Base-by-base conservation (phyloP, 2,888 invertebrate species). In the Hirtodrosophila confusa region DNA sequence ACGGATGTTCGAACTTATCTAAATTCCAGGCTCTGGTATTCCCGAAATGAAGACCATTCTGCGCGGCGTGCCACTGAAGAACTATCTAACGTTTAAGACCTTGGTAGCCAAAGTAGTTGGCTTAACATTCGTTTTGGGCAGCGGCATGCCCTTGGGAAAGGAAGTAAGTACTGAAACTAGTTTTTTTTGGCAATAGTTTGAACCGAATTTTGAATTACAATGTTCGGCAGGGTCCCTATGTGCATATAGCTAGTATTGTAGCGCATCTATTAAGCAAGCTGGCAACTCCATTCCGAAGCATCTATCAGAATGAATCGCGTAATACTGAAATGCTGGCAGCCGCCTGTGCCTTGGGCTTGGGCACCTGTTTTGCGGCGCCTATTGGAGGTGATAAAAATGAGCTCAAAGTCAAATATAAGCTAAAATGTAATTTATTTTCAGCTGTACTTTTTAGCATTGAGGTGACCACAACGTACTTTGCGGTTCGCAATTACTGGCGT, bases 21-120 rank as follows among this genome's bases (percentile, higher is more conserved):
- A 17, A 7, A 4, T 10, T 36, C 3, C 7, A 69, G 97, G 99
- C 74, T 99, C 98, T 47, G 99, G 99, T 57, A 99, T 99, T 87
- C 99, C 99, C 40, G 99, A 99, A 93, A 99, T 99, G 97, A 99
- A 99, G 93, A 99, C 99, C 1, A 99, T 99, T 70, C 93, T 97
- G 12, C 94, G 99, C 68, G 99, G 99, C 31, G 99, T 99, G 0
- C 97, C 98, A 27, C 92, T 99, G 48, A 99, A 99, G 92, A 99
- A 99, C 91, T 99, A 98, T 92, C 93, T 99, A 58, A 98, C 99
- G 35, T 97, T 97, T 90, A 94, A 97, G 78, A 99, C 99, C 0
- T 93, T 99, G 61, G 94, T 99, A 49, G 97, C 99, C 49, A 99
- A 99, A 93, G 94, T 97, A 54, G 95, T 98, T 56, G 99, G 99